These are phyloP conservation scores for Climacteris rufus DNA, from an alignment of 2,113 vertebrate genomes.

Conservation along the genomic window DNA sequence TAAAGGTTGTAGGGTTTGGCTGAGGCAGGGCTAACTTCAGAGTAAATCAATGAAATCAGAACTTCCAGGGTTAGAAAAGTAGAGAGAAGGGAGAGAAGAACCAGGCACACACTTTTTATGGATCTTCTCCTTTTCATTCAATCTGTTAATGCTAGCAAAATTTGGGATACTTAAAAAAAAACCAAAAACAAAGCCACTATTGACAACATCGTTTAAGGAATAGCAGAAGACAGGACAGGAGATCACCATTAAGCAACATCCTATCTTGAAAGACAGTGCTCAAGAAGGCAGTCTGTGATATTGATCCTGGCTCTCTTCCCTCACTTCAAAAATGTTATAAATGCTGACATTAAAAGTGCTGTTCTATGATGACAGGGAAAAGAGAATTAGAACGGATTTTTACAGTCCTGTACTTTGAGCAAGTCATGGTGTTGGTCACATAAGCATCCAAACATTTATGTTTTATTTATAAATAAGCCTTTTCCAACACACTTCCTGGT, in stretches of 20 bases:
- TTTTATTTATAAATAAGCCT: conserved; percentile 7
- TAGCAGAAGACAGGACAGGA: background rate
- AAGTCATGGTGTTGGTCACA: background rate
- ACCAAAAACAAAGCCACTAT: background rate
- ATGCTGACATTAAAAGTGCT: background rate
- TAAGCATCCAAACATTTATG: background rate
- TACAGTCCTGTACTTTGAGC: background rate
- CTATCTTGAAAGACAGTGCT: background rate
- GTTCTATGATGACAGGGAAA: background rate
- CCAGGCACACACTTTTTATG: background rate
- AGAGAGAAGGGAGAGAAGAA: background rate
- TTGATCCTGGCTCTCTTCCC: background rate
- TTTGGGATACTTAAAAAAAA: background rate
- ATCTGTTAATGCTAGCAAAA: background rate
- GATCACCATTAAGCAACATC: background rate
- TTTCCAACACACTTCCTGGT: background rate
- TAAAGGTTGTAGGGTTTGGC: background rate
- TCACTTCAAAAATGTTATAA: background rate
- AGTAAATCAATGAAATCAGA: background rate
- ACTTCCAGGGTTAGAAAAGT: background rate
- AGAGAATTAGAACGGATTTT: background rate
- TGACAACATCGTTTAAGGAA: background rate
- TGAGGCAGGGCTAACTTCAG: background rate
- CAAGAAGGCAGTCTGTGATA: background rate
- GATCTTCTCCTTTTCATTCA: background rate